Evolutionary conservation across 2,888 invertebrate species (phyloP).

Genomic region (Eumerus sabulonum): DNA sequence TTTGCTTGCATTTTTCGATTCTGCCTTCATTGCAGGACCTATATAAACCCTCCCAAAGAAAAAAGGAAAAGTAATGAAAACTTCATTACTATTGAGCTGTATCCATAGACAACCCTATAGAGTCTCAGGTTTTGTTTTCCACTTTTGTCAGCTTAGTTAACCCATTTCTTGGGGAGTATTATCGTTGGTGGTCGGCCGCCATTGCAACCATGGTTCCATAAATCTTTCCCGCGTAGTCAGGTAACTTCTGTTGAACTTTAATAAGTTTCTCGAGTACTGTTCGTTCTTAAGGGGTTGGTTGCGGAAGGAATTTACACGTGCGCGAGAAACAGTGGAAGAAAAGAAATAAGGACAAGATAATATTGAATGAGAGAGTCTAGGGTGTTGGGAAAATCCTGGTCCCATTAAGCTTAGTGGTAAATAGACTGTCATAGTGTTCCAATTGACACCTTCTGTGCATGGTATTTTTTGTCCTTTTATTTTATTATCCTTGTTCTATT

Average conservation of each 20-base stretch:
- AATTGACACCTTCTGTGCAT: constrained; percentile 6
- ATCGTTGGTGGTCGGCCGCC: constrained; percentile 10
- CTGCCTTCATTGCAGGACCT: too few relatives aligned
- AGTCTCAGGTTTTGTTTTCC: constrained; percentile 10
- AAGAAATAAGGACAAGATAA: too few relatives aligned
- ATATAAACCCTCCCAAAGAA: too few relatives aligned
- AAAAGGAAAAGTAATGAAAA: not conserved
- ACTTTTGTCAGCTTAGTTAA: constrained; percentile 31
- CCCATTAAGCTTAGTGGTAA: constrained; percentile 7
- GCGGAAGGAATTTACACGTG: too few relatives aligned
- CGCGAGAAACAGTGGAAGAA: too few relatives aligned
- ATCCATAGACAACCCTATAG: too few relatives aligned
- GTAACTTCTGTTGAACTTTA: constrained; percentile 36
- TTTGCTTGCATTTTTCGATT: not conserved
- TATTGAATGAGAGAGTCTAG: not conserved
- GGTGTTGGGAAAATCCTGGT: not conserved
- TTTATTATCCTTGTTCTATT: not conserved
- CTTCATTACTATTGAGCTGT: constrained; percentile 7
- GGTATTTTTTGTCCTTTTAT: not conserved
- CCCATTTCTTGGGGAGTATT: constrained; percentile 24
- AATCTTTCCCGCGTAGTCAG: constrained; percentile 21
- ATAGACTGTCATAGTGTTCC: constrained; percentile 28
- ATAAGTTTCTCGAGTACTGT: constrained; percentile 20
- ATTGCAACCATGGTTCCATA: constrained; percentile 21
- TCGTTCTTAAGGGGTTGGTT: not conserved